Base-by-base conservation (phyloP, 2,113 vertebrate species). In the Platysternon megacephalum region DNA sequence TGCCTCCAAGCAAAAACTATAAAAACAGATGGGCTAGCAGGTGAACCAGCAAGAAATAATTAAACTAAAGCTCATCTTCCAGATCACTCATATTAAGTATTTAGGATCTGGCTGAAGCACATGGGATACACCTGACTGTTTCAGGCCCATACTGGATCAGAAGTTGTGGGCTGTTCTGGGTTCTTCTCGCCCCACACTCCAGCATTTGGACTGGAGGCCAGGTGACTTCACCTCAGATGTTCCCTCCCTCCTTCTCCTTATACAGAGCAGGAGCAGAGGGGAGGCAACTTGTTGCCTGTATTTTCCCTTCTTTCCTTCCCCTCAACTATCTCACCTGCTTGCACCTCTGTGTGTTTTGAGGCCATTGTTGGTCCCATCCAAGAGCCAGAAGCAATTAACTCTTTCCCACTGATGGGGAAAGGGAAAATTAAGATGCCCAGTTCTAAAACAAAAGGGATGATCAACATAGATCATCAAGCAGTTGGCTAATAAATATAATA, bases 11-110 rank as follows among this genome's bases (percentile, higher is more conserved):
- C 97, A 92, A 94, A 91, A 87, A 74, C 91, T 96, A 29, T 94
- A 89, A 46, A 97, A 96, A 97, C 97, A 97, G 97, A 97, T 96
- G 97, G 95, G 94, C 90, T 19, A 95, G 91, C 97, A 97, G 97
- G 94, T 96, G 95, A 97, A 92, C 80, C 94, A 97, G 96, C 95
- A 92, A 95, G 93, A 93, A 94, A 96, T 95, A 88, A 95, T 95
- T 95, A 97, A 96, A 93, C 96, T 96, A 95, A 22, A 39, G n/a
- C 56, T 61, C 56, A 61, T 14, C 94, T 94, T 85, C 78, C 93
- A 93, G 87, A 90, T 95, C 91, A 87, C 91, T 92, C 29, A 89
- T 92, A 91, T 94, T 93, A 46, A 95, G 79, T 74, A 78, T 87
- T 93, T 88, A 91, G 94, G 91, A 92, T 90, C 90, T 94, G 91